These are phyloP conservation scores for Dysidea cf. avara DNA, from an alignment of 37 sponge, comb jelly and placozoan genomes.

Conservation along the genomic window DNA sequence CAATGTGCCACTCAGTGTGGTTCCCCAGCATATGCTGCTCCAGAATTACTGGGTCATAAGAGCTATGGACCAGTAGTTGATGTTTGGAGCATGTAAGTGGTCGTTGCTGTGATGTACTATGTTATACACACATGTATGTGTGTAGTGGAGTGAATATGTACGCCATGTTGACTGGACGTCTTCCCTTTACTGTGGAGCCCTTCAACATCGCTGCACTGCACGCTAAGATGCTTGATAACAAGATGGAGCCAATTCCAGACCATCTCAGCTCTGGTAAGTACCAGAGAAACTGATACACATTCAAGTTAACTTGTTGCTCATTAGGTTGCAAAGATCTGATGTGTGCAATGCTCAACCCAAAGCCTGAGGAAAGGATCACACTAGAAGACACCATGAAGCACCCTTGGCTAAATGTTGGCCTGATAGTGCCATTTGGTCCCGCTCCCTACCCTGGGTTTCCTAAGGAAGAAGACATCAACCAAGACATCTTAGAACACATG, in stretches of 20 bases:
- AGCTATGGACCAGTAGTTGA: constrained; percentile 91
- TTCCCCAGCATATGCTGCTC: constrained; percentile 98
- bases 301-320: neutral
- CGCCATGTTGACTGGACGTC: constrained; percentile 96
- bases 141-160: constrained; percentile 97
- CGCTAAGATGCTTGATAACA: constrained; percentile 93
- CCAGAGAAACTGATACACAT: too few species aligned
- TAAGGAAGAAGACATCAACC: constrained; percentile 33
- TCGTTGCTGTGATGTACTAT: neutral
- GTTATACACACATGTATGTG: constrained; percentile 11
- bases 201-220: constrained; percentile 96
- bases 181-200: constrained; percentile 95
- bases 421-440: constrained; percentile 37
- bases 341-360: constrained; percentile 59
- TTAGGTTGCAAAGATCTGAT: constrained; percentile 80
- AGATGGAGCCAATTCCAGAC: constrained; percentile 92
- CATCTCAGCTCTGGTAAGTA: constrained; percentile 60
- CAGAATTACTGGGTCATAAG: constrained; percentile 92
- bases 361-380: constrained; percentile 74
- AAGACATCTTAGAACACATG: constrained; percentile 74
- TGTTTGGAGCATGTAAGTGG: constrained; percentile 97
- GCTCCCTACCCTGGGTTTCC: constrained; percentile 67
- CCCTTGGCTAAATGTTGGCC: constrained; percentile 75
- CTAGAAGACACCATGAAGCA: constrained; percentile 75
- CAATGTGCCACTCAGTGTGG: constrained; percentile 94